phyloP scores from a whole-genome alignment of 1,140 invertebrate genomes.

The Aphidius ervi region DNA sequence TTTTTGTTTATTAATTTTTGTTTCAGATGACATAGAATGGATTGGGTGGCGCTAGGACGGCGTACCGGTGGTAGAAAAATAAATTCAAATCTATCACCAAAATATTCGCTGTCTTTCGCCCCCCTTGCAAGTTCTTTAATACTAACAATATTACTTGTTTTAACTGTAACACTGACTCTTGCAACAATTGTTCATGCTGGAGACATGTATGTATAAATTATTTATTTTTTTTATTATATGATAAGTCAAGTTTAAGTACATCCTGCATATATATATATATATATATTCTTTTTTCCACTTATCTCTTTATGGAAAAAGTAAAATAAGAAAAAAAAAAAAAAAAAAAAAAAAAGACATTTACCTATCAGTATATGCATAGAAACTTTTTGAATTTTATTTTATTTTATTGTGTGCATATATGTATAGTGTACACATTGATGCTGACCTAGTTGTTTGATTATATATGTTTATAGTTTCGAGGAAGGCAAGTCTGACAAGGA shows the following conservation, averaged over 20 bases:
- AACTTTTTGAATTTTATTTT: too few species aligned
- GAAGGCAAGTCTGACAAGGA: constrained; percentile 86
- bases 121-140: constrained; percentile 48
- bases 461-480: constrained; percentile 65
- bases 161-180: constrained; percentile 45
- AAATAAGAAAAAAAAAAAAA: neutral
- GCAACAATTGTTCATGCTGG: constrained; percentile 46
- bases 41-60: constrained; percentile 53
- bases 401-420: too few species aligned
- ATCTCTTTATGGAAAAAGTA: neutral
- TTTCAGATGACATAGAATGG: constrained; percentile 55
- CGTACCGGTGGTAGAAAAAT: constrained; percentile 47
- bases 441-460: neutral
- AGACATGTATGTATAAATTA: constrained; percentile 47
- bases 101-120: constrained; percentile 52
- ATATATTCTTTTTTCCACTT: neutral
- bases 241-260: neutral
- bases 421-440: too few species aligned
- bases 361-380: too few species aligned
- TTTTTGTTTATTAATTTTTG: too few species aligned
- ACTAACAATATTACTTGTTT: constrained; percentile 42
- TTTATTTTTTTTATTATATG: constrained; percentile 10
- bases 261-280: neutral
- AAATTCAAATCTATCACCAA: constrained; percentile 44
- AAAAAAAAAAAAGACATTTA: neutral